Conservation (phyloP, 23 tunicate genomes). For the Halocynthia aurantium region DNA sequence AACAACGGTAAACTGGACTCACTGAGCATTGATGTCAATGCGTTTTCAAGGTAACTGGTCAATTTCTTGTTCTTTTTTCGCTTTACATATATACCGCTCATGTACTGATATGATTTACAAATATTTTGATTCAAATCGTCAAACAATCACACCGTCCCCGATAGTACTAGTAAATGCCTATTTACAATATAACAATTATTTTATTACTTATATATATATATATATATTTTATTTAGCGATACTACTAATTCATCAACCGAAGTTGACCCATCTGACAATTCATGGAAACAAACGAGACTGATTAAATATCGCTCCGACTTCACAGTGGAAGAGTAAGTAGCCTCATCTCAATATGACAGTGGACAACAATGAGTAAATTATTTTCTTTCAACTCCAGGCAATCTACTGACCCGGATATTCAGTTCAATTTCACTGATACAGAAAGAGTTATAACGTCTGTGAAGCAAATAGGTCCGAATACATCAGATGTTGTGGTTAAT, state of each 20-base stretch:
- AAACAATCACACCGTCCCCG: not conserved
- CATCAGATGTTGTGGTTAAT: not conserved
- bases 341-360: not conserved
- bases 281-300: slow-evolving; percentile 2
- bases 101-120: not conserved
- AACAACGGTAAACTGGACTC: slow-evolving; percentile 14
- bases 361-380: no score
- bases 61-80: no score
- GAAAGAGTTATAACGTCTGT: slow-evolving; percentile 44
- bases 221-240: not conserved
- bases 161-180: not conserved
- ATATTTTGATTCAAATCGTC: no score
- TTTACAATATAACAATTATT: not conserved
- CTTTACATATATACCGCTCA: not conserved
- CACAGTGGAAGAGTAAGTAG: slow-evolving; percentile 22
- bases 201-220: no score
- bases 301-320: slow-evolving; percentile 29
- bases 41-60: slow-evolving; percentile 22
- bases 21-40: slow-evolving; percentile 20
- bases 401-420: slow-evolving; percentile 10
- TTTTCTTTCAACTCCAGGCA: no score
- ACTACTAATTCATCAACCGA: slow-evolving; percentile 18
- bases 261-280: slow-evolving; percentile 6
- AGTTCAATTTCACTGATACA: slow-evolving; percentile 46
- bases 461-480: slow-evolving; percentile 25